A percentile compares a stretch with the other conserved stretches of the same genome.
phyloP scores from a whole-genome alignment of 2,888 invertebrate genomes.

The Ramazzottius varieornatus region DNA sequence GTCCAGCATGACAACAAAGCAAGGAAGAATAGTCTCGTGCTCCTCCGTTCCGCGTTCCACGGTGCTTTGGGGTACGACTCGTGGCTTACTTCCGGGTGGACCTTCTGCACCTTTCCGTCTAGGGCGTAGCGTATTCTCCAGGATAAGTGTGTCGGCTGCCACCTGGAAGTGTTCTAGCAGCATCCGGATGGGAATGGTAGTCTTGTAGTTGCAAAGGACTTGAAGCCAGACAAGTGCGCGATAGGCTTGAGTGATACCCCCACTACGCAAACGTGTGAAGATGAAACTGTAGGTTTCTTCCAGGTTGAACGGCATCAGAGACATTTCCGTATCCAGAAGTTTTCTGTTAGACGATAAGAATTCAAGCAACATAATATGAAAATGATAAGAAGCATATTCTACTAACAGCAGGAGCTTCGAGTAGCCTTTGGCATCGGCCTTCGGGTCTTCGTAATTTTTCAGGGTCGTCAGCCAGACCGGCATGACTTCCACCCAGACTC shows the following conservation, averaged over 20 bases:
- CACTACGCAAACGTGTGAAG: background rate
- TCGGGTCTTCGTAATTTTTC: background rate
- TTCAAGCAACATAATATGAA: background rate
- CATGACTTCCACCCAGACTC: conserved; percentile 2
- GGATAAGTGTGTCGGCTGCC: background rate
- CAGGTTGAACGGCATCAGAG: conserved; percentile 1
- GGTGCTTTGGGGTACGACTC: background rate
- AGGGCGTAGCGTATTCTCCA: background rate
- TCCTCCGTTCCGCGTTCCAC: conserved; percentile 6
- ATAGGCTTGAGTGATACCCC: background rate
- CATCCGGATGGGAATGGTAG: background rate
- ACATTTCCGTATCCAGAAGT: background rate
- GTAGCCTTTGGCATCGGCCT: background rate
- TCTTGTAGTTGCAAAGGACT: conserved; percentile 1
- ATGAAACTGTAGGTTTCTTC: conserved; percentile 2
- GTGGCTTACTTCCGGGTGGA: background rate
- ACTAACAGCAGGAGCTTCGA: background rate
- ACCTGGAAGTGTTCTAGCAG: background rate
- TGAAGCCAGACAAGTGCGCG: background rate
- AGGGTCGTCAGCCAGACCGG: background rate
- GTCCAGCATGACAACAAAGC: conserved; percentile 85
- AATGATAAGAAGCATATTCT: background rate
- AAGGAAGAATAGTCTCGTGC: conserved; percentile 42
- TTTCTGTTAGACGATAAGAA: background rate
- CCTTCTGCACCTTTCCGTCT: background rate